Evolutionary conservation across 2,888 invertebrate species (phyloP), one percentile per base, ranked within the genome.

Genomic region (Alentia gelatinosa): DNA sequence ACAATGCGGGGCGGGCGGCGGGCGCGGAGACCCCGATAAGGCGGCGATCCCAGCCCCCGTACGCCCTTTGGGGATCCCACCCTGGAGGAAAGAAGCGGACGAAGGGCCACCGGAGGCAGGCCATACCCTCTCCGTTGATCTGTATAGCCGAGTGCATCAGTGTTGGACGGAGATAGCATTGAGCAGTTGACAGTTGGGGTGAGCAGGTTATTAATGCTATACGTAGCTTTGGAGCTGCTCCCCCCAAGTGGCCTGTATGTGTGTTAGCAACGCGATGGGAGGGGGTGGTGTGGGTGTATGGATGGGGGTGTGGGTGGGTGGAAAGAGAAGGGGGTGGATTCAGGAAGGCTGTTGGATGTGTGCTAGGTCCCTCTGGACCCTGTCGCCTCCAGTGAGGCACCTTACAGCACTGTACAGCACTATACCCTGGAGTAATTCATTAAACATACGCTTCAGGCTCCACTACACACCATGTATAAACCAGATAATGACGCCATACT

Each of bases 121-220:
- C 68, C 68, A 26, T 26, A 30, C 30, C 26, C 68, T 56, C 23
- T 30, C 30, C 30, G 30, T 68, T 68, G 68, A 68, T 68, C 68
- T 68, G 30, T 30, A 26, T 30, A 26, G 68, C 68, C 68, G 30
- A 26, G 68, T 68, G 68, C 68, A 68, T 68, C 68, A 12, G 68
- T 68, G 68, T 30, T 68, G 5, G 68, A 12, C 26, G 68, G 30
- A 68, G 68, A 68, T 68, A 68, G 33, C 68, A 68, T 68, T 68
- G 68, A 68, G 68, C 68, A 68, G 68, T 68, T 68, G 68, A 68
- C 68, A 68, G 33, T 26, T 26, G 30, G 33, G 68, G 68, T 68
- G 68, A 68, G 68, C 68, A 68, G 68, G 68, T 68, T 68, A 68
- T 68, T 30, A 68, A 68, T 68, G 68, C 68, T 30, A 26, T 68